Base-by-base conservation (phyloP, 2,113 vertebrate species). In the Carassius auratus region DNA sequence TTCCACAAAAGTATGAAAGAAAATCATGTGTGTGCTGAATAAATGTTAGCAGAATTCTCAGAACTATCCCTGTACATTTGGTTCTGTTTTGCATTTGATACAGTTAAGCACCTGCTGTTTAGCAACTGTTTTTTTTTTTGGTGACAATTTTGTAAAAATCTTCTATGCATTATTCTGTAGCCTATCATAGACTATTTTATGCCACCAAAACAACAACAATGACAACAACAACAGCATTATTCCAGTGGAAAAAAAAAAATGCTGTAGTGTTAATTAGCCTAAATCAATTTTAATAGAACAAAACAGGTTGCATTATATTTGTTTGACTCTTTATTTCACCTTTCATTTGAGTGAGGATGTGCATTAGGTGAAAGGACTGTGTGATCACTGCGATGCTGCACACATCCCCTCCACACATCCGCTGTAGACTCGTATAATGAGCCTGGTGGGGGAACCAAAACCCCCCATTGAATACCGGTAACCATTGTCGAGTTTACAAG, bases 381-480 rank as follows among this genome's bases (percentile, higher is more conserved):
- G 30, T 30, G 19, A 21, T 71, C 26, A 71, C 68, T 42, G 36
- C 36, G 8, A 76, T 0, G 15, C 48, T 10, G 14, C 48, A 5
- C 23, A 76, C 23, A 76, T 30, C 30, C 30, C 30, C 30, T 30
- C 30, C 30, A 30, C 30, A 30, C 30, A 30, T 30, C 30, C 30
- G 30, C 30, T 30, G 1, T 30, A 30, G 30, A 30, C 30, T 30
- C 30, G 30, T 38, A n/a, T n/a, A 13, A 26, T 15, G 15, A 33
- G 23, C 17, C 23, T 75, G 71, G 36, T 15, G n/a, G 26, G 7
- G 59, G 42, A 33, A 81, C 26, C 61, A 50, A 81, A 68, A 15
- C 33, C 42, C 17, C 26, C 83, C 48, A 33, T 76, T 71, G 38
- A 77, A 71, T 52, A 84, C 6, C 15, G 45, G 9, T 81, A 42